Conservation (phyloP, 2,113 vertebrate genomes). For the Neomonachus schauinslandi region DNA sequence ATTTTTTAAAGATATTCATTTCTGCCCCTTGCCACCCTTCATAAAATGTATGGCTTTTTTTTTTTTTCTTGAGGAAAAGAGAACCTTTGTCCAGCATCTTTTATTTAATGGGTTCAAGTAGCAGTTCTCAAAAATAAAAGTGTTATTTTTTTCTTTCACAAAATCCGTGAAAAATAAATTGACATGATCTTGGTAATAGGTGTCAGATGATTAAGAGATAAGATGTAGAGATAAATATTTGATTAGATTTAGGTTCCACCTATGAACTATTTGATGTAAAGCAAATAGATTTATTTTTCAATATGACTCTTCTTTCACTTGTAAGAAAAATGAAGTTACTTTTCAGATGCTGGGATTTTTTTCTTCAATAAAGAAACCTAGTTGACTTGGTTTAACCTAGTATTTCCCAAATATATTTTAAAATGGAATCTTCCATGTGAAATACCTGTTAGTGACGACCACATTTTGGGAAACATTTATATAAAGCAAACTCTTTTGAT, state of each 20-base stretch:
- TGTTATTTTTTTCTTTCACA: neutral
- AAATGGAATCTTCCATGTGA: neutral
- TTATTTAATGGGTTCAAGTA: conserved; percentile 22
- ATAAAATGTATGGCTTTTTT: neutral
- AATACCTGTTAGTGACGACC: neutral
- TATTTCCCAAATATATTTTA: neutral
- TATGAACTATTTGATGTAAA: neutral
- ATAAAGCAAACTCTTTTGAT: neutral
- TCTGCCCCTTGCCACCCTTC: neutral
- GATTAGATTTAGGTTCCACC: conserved; percentile 15
- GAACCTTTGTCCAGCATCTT: neutral
- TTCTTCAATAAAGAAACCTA: conserved; percentile 26
- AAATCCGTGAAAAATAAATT: conserved; percentile 24
- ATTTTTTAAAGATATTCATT: neutral
- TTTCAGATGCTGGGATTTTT: neutral
- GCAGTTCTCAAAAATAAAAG: conserved; percentile 3
- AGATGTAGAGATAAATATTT: neutral
- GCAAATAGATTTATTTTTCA: neutral
- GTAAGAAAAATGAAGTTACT: conserved; percentile 15
- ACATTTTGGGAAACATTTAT: neutral
- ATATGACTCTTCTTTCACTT: neutral
- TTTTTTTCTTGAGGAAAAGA: neutral
- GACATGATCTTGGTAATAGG: neutral
- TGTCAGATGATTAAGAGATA: neutral
- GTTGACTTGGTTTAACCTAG: neutral